Conservation (phyloP, 2,113 vertebrate genomes). For the Laticauda laticaudata region DNA sequence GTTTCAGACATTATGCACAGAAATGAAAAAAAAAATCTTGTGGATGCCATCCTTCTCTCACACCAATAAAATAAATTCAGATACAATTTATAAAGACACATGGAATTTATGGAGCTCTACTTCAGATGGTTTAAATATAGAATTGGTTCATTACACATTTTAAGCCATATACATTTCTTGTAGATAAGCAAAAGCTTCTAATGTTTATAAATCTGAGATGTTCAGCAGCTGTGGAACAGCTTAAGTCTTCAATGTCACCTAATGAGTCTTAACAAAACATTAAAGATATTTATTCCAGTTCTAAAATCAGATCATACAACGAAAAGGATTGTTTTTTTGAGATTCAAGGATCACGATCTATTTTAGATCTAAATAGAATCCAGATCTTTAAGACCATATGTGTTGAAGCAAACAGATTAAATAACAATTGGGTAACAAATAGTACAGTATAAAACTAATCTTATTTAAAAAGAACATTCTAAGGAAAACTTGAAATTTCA, state of each 20-base stretch:
- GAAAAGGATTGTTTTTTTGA: background rate
- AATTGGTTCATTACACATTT: constrained; percentile 60
- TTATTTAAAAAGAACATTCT: background rate
- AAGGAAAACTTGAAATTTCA: background rate
- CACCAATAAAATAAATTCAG: constrained; percentile 63
- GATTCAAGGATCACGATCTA: background rate
- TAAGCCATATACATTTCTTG: constrained; percentile 72
- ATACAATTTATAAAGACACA: constrained; percentile 57
- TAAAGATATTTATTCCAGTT: constrained; percentile 23
- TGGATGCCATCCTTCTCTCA: constrained; percentile 47
- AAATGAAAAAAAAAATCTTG: constrained; percentile 43
- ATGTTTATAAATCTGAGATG: constrained; percentile 77
- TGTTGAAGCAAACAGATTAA: background rate
- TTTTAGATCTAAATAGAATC: background rate
- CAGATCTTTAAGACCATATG: background rate
- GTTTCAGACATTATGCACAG: constrained; percentile 27
- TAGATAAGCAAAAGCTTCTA: constrained; percentile 78
- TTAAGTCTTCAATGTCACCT: constrained; percentile 64
- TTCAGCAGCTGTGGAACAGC: constrained; percentile 73
- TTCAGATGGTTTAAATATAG: constrained; percentile 52
- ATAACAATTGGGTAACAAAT: background rate
- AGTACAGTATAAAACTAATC: background rate
- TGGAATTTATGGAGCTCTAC: constrained; percentile 58
- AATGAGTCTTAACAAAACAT: constrained; percentile 61
- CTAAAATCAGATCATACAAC: background rate